Conservation (phyloP, 2,888 invertebrate genomes). For the Reticulitermes lucifugus region DNA sequence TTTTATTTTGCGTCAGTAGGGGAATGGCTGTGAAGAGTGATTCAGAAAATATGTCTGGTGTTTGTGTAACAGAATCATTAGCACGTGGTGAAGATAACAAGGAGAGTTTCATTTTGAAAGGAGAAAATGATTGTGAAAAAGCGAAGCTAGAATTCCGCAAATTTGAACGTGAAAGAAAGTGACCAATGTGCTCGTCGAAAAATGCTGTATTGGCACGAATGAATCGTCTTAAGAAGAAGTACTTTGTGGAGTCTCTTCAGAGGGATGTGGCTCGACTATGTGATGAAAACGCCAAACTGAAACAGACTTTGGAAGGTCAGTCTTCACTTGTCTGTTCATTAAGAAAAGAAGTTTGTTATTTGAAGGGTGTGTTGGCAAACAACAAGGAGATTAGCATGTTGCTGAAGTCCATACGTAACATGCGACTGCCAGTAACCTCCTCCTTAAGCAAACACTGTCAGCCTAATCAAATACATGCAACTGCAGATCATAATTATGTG, state of each 20-base stretch:
- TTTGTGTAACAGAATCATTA: no score
- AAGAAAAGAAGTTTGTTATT: constrained; percentile 67
- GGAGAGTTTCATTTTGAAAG: background rate
- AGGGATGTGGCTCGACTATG: constrained; percentile 64
- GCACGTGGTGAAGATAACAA: no score
- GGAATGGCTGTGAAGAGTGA: no score
- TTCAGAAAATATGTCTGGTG: no score
- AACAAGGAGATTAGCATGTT: constrained; percentile 66
- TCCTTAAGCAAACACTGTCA: constrained; percentile 53
- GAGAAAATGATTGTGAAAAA: background rate
- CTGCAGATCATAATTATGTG: constrained; percentile 3
- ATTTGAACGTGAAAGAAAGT: background rate
- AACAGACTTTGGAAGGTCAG: constrained; percentile 66
- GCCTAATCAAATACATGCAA: background rate
- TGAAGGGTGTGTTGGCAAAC: constrained; percentile 68
- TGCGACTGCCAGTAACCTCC: constrained; percentile 61
- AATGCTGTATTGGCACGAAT: constrained; percentile 74
- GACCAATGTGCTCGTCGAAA: constrained; percentile 63
- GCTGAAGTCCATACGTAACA: constrained; percentile 63
- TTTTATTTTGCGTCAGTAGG: no score
- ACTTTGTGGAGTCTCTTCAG: constrained; percentile 70
- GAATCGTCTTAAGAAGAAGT: constrained; percentile 72
- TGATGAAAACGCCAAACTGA: constrained; percentile 65
- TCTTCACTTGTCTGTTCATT: constrained; percentile 64
- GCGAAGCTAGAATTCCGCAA: background rate